These are phyloP conservation scores for Zophobas morio DNA, from an alignment of 1,140 invertebrate species.

Conservation along the genomic window DNA sequence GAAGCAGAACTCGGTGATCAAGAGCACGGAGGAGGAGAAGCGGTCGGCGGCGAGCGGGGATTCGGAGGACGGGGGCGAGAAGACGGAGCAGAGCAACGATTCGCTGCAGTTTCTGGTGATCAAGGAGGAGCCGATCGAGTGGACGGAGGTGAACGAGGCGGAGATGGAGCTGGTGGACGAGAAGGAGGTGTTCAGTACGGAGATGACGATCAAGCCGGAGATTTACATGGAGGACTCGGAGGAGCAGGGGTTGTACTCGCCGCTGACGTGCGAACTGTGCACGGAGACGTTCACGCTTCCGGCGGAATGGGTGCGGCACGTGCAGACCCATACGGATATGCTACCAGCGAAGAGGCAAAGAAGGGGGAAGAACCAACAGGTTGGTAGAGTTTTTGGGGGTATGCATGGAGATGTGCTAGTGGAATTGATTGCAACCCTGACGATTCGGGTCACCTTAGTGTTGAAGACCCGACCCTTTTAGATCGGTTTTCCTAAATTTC, in stretches of 20 bases:
- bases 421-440: too few relatives aligned
- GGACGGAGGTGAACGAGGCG: constrained; percentile 68
- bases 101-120: constrained; percentile 68
- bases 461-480: too few relatives aligned
- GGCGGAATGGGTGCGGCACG: constrained; percentile 85
- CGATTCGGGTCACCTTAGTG: too few relatives aligned
- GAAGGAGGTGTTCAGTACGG: constrained; percentile 71
- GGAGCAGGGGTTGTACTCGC: constrained; percentile 75
- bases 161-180: constrained; percentile 81
- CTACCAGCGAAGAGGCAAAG: constrained; percentile 70
- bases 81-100: constrained; percentile 47
- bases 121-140: constrained; percentile 72
- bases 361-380: constrained; percentile 64
- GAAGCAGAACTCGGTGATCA: constrained; percentile 48
- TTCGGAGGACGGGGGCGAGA: constrained; percentile 35
- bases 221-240: constrained; percentile 67
- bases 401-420: too few relatives aligned
- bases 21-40: constrained; percentile 55
- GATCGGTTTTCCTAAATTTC: too few relatives aligned
- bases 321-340: constrained; percentile 80
- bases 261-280: constrained; percentile 85
- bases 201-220: constrained; percentile 73
- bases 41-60: constrained; percentile 48
- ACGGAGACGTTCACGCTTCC: constrained; percentile 87
- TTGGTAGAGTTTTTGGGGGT: not conserved